Evolutionary conservation across 2,113 vertebrate species (phyloP).

Genomic region (Micronycteris hirsuta): DNA sequence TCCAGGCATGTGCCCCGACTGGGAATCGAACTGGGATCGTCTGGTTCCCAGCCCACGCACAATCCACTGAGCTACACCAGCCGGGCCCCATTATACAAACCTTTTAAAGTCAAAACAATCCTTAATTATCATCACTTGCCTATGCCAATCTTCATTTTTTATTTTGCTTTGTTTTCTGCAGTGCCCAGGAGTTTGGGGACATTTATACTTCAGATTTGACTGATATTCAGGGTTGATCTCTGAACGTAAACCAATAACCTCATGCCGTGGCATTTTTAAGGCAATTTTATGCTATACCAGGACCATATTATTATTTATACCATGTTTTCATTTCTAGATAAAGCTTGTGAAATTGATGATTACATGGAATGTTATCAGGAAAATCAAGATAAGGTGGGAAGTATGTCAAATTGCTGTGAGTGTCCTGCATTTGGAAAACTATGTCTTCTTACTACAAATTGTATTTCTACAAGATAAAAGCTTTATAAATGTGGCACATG

Average conservation of each 20-base stretch:
- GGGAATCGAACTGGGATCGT: too few relatives aligned
- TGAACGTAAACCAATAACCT: neutral
- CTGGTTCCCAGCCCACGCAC: too few relatives aligned
- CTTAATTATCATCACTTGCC: neutral
- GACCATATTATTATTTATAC: constrained; percentile 5
- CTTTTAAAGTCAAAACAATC: neutral
- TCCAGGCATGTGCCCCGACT: too few relatives aligned
- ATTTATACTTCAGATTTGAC: neutral
- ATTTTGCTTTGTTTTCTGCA: neutral
- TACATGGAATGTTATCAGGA: neutral
- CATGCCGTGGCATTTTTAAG: neutral
- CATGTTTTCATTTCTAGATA: constrained; percentile 23
- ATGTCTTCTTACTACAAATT: neutral
- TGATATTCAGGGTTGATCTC: neutral
- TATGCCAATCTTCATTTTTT: neutral
- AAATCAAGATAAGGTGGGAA: neutral
- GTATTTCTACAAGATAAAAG: neutral
- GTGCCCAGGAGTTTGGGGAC: neutral
- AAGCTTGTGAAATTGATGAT: neutral
- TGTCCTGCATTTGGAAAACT: neutral
- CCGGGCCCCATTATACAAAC: neutral
- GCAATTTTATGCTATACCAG: neutral
- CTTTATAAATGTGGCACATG: neutral
- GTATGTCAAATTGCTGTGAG: neutral
- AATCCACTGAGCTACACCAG: too few relatives aligned